Evolutionary conservation across 2,113 vertebrate genomes (phyloP), one percentile per base, ranked within the genome.

Genomic region (Melanocharis versteri): DNA sequence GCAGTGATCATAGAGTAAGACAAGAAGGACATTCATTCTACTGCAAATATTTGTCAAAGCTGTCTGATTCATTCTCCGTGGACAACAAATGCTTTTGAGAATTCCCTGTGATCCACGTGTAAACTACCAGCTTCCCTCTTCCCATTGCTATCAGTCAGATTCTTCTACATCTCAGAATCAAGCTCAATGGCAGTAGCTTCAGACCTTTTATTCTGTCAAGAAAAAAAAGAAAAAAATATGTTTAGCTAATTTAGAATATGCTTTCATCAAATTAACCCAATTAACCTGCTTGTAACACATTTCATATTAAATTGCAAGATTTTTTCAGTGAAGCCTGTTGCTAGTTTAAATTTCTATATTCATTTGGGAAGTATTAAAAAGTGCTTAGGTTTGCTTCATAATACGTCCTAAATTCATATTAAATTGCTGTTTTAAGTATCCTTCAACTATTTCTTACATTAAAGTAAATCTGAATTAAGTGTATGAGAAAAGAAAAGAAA

Each of bases 241-340:
- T 35, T 80, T 94, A 89, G 44, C 20, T 83, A 93, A 87, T 93
- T 93, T 89, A 87, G 39, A 83, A 58, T 54, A 89, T 2, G 4
- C n/a, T 96, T 95, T 83, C 48, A 81, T 83, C 12, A 87, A 87
- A 90, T 87, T 45, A 91, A 96, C 82, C 30, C 39, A 76, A 94
- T 96, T 96, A 97, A 85, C 86, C 62, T 91, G 21, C 35, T 13
- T 78, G 40, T 71, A 70, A 65, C 60, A 83, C 58, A n/a, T 83
- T 93, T 85, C 42, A 10, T 79, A 73, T 83, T 96, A 73, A 84
- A 89, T 91, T 77, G 35, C 23, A 92, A 68, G 79, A 93, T 42
- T 39, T 91, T 94, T 88, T 65, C n/a, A 40, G 4, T 78, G 44
- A 94, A 96, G 84, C 26, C 50, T 94, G 62, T 92, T 90, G 77